A percentile compares a stretch with the other conserved stretches of the same genome.
phyloP scores from a whole-genome alignment of 2,113 vertebrate species.

The Zosterops lateralis region DNA sequence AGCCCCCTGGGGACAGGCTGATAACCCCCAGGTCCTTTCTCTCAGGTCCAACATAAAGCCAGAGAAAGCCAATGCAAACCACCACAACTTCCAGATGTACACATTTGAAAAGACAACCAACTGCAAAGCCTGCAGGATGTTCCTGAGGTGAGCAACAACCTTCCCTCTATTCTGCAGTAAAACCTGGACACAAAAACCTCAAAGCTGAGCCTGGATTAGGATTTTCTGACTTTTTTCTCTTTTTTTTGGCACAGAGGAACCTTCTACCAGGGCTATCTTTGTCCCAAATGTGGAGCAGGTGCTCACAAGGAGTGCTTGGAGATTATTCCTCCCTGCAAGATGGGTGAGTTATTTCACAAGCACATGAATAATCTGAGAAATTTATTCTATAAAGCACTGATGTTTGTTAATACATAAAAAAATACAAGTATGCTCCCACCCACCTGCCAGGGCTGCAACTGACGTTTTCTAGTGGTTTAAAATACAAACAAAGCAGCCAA shows the following conservation, averaged over 20 bases:
- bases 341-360: slow-evolving; percentile 78
- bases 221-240: background rate
- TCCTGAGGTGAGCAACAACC: slow-evolving; percentile 82
- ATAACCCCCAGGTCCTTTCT: background rate
- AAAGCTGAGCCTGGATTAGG: background rate
- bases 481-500: background rate
- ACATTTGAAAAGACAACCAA: slow-evolving; percentile 94
- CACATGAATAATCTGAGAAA: background rate
- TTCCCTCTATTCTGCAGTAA: background rate
- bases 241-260: slow-evolving; percentile 80
- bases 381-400: accelerated
- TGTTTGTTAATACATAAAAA: background rate
- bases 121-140: slow-evolving; percentile 95
- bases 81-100: slow-evolving; percentile 98
- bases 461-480: background rate
- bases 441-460: background rate
- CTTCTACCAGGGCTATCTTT: slow-evolving; percentile 97
- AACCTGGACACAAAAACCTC: background rate
- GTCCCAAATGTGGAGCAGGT: slow-evolving; percentile 88
- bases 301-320: slow-evolving; percentile 98
- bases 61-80: slow-evolving; percentile 92
- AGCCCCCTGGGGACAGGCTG: background rate
- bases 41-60: slow-evolving; percentile 96
- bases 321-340: slow-evolving; percentile 92
- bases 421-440: background rate